A percentile compares a stretch with the other conserved stretches of the same genome.
Evolutionary conservation across 2,113 vertebrate species (phyloP).

Genomic region (Chionodraco myersi): DNA sequence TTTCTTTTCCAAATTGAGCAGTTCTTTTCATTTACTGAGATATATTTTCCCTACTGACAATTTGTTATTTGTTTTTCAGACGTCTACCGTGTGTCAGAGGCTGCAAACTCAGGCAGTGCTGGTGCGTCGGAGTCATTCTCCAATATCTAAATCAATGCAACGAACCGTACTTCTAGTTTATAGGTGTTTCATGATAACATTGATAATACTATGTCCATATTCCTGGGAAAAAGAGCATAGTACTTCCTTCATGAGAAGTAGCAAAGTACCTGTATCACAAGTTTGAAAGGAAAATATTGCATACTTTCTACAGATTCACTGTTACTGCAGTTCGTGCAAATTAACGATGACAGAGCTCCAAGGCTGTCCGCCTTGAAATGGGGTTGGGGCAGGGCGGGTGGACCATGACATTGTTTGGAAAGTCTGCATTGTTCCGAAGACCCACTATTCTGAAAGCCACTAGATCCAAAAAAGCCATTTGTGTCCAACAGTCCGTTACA

Average conservation of each 20-base stretch:
- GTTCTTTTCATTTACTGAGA: neutral
- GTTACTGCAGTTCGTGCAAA: too few species aligned
- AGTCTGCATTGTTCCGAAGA: too few species aligned
- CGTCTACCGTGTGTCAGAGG: constrained; percentile 56
- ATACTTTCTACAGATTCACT: too few species aligned
- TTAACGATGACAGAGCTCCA: too few species aligned
- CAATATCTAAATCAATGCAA: constrained; percentile 25
- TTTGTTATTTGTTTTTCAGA: constrained; percentile 52
- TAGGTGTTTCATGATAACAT: neutral
- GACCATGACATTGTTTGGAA: too few species aligned
- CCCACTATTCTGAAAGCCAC: too few species aligned
- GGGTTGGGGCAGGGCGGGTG: too few species aligned
- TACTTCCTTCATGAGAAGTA: neutral
- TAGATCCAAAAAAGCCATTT: too few species aligned
- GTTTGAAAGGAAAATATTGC: too few species aligned
- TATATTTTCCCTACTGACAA: neutral
- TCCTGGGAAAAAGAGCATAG: neutral
- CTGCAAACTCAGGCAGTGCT: constrained; percentile 15
- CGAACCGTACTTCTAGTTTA: neutral
- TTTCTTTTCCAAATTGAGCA: neutral
- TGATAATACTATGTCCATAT: neutral
- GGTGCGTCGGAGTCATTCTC: constrained; percentile 32
- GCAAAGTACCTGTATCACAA: too few species aligned
- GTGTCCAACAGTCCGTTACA: too few species aligned
- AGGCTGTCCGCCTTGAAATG: too few species aligned